Base-by-base conservation (phyloP, 2,888 invertebrate species). In the Drosophila gaucha region DNA sequence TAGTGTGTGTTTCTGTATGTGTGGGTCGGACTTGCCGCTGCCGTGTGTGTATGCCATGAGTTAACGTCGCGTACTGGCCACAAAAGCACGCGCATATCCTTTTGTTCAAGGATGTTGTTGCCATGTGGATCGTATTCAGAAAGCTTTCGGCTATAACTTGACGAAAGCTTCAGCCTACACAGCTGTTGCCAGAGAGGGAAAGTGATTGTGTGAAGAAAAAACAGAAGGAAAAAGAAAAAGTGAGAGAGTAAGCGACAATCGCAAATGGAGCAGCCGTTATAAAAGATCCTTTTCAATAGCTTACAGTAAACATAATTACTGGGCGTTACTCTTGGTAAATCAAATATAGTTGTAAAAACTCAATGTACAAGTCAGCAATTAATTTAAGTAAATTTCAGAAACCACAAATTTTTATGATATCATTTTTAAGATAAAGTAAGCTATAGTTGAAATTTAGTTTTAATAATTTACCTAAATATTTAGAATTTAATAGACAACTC, bases 41-140 rank as follows among this genome's bases (percentile, higher is more conserved):
- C 67, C 66, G 64, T 74, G 79, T 80, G 86, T 78, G 71, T 74
- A 64, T 78, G 73, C 80, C 75, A 73, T 85, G 88, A 86, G 77
- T 86, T 65, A 71, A 83, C 77, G 87, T 90, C 88, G 88, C 89
- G 83, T 77, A 90, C 90, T 89, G 76, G 78, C 52, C 41, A 44
- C 39, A 65, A 86, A 80, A 68, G 78, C 72, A 72, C 75, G 69
- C 79, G 67, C 75, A 73, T 74, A 68, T 79, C 69, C 73, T 57
- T 75, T 78, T 73, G 78, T 70, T 87, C 88, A 83, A 85, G 82
- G 87, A 83, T 83, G 74, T 77, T 74, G 54, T 57, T 73, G 69
- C 51, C 60, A 70, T 75, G 88, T 83, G 82, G 86, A 87, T 70
- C 70, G 63, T 59, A 75, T 87, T 70, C n/a, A 16, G 3, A 20